Conservation (phyloP, 92 coral and sea anemone species). For the Paramuricea clavata region DNA sequence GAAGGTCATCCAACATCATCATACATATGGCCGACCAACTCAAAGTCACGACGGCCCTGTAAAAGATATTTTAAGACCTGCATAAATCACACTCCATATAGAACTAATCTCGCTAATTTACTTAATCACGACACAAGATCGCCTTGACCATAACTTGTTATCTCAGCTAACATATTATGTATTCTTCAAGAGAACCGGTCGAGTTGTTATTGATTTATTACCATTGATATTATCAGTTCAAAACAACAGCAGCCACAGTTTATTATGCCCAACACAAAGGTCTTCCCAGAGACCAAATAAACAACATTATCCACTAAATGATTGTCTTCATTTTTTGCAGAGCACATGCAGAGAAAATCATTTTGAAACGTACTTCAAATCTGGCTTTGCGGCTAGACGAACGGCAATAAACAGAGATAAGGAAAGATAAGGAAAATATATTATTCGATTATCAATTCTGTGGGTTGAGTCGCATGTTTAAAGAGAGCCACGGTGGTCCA, state of each 20-base stretch:
- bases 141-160: background rate
- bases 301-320: background rate
- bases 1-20: no score
- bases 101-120: background rate
- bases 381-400: background rate
- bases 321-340: background rate
- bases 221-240: background rate
- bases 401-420: background rate
- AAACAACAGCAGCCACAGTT: background rate
- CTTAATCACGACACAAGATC: background rate
- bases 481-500: no score
- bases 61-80: no score
- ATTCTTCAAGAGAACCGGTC: background rate
- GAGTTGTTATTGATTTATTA: background rate
- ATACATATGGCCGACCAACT: no score
- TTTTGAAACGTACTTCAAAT: background rate
- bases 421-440: background rate
- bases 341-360: background rate
- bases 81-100: no score
- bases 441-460: no score
- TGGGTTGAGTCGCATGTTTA: no score
- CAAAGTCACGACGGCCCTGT: no score
- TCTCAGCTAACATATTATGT: background rate
- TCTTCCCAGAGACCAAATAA: background rate
- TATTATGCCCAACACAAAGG: background rate